Evolutionary conservation across 2,113 vertebrate species (phyloP).

Genomic region (Perognathus longimembris): DNA sequence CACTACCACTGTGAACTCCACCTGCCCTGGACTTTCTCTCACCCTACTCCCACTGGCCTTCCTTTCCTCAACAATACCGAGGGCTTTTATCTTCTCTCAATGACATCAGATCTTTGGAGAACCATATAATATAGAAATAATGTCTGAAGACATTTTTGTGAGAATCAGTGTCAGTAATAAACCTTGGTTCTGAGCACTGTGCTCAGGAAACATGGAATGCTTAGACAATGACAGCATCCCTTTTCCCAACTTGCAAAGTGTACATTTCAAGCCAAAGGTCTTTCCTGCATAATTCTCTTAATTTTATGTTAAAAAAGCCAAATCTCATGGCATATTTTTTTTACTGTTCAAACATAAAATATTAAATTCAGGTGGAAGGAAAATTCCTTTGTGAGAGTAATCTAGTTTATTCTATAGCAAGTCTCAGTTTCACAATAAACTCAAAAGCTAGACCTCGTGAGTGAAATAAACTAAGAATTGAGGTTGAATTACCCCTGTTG

Average conservation of each 20-base stretch:
- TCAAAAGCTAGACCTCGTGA: conserved; percentile 28
- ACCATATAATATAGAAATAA: background rate
- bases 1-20: background rate
- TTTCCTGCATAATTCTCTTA: conserved; percentile 43
- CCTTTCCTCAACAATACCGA: background rate
- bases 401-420: conserved; percentile 55
- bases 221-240: conserved; percentile 69
- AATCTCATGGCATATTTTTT: background rate
- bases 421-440: conserved; percentile 58
- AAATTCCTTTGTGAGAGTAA: conserved; percentile 51
- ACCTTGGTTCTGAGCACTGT: conserved; percentile 11
- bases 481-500: conserved; percentile 40
- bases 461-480: conserved; percentile 40
- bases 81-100: background rate
- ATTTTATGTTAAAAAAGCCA: conserved; percentile 67
- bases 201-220: conserved; percentile 53
- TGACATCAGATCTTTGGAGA: conserved; percentile 35
- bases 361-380: conserved; percentile 60
- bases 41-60: background rate
- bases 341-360: conserved; percentile 56
- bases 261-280: conserved; percentile 43
- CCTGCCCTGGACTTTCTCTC: background rate
- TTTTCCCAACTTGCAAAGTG: conserved; percentile 59
- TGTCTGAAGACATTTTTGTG: conserved; percentile 29
- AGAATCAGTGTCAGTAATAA: conserved; percentile 32